Evolutionary conservation across 1,140 invertebrate species (phyloP).

Genomic region (Drosophila pseudoobscura): DNA sequence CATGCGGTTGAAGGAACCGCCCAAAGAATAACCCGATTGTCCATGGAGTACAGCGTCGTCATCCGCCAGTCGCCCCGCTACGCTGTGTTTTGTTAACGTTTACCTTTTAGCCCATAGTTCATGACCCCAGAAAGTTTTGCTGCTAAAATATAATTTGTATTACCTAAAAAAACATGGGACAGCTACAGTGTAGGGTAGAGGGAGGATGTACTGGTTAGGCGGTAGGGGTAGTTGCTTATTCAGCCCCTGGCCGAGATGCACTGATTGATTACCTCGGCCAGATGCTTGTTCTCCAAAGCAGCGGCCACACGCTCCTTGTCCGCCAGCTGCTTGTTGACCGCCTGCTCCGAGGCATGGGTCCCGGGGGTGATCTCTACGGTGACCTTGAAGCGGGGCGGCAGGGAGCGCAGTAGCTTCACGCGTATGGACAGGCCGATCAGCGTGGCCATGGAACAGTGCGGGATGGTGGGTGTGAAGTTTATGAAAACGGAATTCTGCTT

Average conservation of each 20-base stretch:
- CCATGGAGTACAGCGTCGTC: slow-evolving; percentile 5
- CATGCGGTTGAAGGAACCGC: slow-evolving; percentile 45
- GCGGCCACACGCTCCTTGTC: slow-evolving; percentile 99
- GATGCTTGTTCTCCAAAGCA: slow-evolving; percentile 95
- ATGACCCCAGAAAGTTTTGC: slow-evolving; percentile 16
- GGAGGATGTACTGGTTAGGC: no score
- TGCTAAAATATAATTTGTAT: slow-evolving; percentile 54
- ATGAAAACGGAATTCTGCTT: slow-evolving; percentile 89
- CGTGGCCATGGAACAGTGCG: slow-evolving; percentile 99
- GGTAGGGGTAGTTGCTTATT: not conserved
- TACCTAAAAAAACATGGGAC: slow-evolving; percentile 39
- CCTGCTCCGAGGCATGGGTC: slow-evolving; percentile 94
- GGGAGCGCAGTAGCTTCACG: slow-evolving; percentile 93
- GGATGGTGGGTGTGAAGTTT: slow-evolving; percentile 98
- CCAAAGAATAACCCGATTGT: slow-evolving; percentile 18
- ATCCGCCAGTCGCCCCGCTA: not conserved
- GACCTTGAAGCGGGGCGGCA: slow-evolving; percentile 95
- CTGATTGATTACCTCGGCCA: slow-evolving; percentile 97
- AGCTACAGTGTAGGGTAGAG: not conserved
- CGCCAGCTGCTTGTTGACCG: slow-evolving; percentile 98
- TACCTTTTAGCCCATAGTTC: slow-evolving; percentile 52
- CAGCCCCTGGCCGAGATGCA: slow-evolving; percentile 86
- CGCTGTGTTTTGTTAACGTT: slow-evolving; percentile 64
- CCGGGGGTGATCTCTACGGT: slow-evolving; percentile 95
- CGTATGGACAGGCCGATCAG: slow-evolving; percentile 92